phyloP scores from a whole-genome alignment of 2,888 invertebrate genomes.

The Papilio protenor region DNA sequence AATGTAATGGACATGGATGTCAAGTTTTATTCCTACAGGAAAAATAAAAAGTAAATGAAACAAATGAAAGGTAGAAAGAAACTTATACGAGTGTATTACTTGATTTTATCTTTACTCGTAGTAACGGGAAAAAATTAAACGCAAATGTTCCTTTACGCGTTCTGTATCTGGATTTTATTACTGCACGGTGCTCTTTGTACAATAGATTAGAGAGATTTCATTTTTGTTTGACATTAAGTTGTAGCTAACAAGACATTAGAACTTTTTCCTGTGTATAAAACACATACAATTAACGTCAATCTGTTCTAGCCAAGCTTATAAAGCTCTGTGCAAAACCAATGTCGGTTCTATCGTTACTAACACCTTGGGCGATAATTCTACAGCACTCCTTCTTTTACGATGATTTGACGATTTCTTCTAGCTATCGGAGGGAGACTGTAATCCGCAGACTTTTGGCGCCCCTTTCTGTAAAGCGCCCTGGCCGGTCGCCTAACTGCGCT shows the following conservation, averaged over 20 bases:
- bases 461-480: no score
- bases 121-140: not conserved
- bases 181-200: not conserved
- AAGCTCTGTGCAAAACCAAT: no score
- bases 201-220: not conserved
- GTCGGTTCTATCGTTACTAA: no score
- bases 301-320: not conserved
- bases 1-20: not conserved
- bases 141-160: not conserved
- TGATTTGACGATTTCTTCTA: no score
- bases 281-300: not conserved
- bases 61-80: not conserved
- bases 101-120: not conserved
- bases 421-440: no score
- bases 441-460: no score
- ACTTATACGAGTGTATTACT: not conserved
- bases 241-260: not conserved
- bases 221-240: not conserved
- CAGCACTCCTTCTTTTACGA: no score
- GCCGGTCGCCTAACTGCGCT: no score
- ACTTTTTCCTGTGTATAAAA: not conserved
- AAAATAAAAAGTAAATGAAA: conserved; percentile 15
- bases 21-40: not conserved
- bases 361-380: no score
- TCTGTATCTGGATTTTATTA: not conserved